Base-by-base conservation (phyloP, 2,888 invertebrate genomes). In the Lordiphosa fenestrarum region DNA sequence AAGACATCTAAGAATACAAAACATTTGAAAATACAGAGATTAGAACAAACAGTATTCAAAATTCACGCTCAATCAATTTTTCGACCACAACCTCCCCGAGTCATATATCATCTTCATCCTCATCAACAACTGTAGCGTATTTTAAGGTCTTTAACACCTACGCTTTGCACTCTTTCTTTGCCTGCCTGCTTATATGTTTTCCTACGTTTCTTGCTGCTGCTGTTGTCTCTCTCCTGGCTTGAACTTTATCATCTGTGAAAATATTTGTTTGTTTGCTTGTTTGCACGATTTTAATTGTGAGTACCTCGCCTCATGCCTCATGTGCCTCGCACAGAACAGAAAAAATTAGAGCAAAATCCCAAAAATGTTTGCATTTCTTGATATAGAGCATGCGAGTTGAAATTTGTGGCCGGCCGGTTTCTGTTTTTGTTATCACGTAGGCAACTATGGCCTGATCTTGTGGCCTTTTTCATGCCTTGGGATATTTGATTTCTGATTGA, bases 311-410 rank as follows among this genome's bases (percentile, higher is more conserved):
- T 23, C 58, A 48, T 46, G 40, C 58, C 44, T n/a, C n/a, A n/a
- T 50, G 52, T 54, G 46, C 56, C 46, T 53, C 64, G 51, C 71
- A 78, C 64, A 74, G 66, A 15, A n/a, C n/a, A n/a, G 1, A 62
- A 50, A 72, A 75, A 84, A 84, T 83, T 84, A 85, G 85, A 84
- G 84, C 85, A 83, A 85, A 78, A 85, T 84, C 81, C 84, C 69
- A 72, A 59, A 53, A 19, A 60, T 80, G 73, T 80, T 84, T 82
- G 71, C 77, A 70, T 60, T 62, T 60, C 57, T 39, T 42, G 38
- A 15, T 35, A 49, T 35, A 49, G 51, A 51, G 52, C 42, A 42
- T 42, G 30, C 30, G 42, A 42, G 15, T 30, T 44, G 25, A 25
- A 55, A 35, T 53, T 40, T 48, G 33, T 33, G 15, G 15, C 15